Percentiles rank a stretch among this genome's conserved stretches.
phyloP scores from a whole-genome alignment of 2,888 invertebrate species.

The Protophormia terraenovae region DNA sequence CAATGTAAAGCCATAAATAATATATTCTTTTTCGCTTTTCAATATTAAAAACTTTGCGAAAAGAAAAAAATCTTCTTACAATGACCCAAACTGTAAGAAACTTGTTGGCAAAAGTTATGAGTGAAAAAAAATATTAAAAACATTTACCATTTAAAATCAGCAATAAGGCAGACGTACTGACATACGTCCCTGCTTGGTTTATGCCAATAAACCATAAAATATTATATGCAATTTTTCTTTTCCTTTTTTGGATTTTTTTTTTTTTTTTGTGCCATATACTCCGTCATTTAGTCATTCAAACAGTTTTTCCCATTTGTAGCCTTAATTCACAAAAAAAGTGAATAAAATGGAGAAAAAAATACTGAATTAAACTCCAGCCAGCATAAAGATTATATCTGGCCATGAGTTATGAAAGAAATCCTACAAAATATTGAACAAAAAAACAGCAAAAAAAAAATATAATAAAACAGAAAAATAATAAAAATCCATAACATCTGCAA shows the following conservation, averaged over 20 bases:
- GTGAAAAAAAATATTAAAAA: background rate
- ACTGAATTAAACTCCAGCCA: conserved; percentile 28
- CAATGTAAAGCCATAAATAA: conserved; percentile 49
- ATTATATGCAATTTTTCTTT: conserved; percentile 52
- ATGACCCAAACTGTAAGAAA: background rate
- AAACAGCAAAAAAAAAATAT: conserved; percentile 8
- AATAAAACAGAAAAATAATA: conserved; percentile 51
- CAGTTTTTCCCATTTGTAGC: conserved; percentile 19
- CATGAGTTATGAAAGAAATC: conserved; percentile 45
- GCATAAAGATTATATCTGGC: conserved; percentile 39
- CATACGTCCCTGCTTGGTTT: conserved; percentile 38
- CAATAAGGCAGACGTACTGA: background rate
- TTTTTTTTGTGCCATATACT: background rate
- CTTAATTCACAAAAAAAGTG: conserved; percentile 31
- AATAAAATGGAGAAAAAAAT: background rate
- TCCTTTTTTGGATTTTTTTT: background rate
- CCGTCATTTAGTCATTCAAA: background rate
- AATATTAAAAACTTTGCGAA: conserved; percentile 21
- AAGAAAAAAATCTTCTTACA: too few relatives aligned
- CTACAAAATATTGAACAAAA: background rate
- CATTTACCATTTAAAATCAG: background rate
- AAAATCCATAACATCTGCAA: conserved; percentile 68
- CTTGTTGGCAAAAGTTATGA: background rate
- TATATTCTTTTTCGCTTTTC: conserved; percentile 23
- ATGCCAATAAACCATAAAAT: conserved; percentile 63